Evolutionary conservation across 2,888 invertebrate species (phyloP).

Genomic region (Stomorhina lunata): DNA sequence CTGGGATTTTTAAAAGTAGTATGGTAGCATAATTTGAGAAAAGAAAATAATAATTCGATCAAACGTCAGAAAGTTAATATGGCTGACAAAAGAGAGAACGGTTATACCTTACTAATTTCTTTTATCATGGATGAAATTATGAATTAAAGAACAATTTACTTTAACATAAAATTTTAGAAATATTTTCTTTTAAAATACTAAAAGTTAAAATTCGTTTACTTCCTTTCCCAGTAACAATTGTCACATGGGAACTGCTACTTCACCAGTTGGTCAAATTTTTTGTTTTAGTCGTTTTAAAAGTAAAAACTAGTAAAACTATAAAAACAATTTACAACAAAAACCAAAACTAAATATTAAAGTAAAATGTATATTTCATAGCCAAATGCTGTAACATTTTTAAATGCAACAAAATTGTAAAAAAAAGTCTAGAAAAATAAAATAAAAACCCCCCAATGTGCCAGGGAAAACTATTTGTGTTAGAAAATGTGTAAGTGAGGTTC

Average conservation of each 20-base stretch:
- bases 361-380: not conserved
- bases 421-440: not conserved
- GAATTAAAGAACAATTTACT: no score
- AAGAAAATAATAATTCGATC: no score
- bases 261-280: slow-evolving; percentile 31
- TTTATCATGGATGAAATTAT: no score
- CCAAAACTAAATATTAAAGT: slow-evolving; percentile 40
- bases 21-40: no score
- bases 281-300: slow-evolving; percentile 10
- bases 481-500: not conserved
- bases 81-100: no score
- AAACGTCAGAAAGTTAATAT: no score
- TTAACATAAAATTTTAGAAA: no score
- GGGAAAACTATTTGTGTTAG: not conserved
- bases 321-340: slow-evolving; percentile 12
- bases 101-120: no score
- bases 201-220: no score
- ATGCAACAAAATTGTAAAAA: not conserved
- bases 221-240: not conserved
- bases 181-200: no score
- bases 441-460: not conserved
- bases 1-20: no score
- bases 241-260: slow-evolving; percentile 33
- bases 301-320: not conserved
- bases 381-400: not conserved